A percentile compares a stretch with the other conserved stretches of the same genome.
Evolutionary conservation across 2,113 vertebrate genomes (phyloP).

Genomic region (Psophia crepitans): DNA sequence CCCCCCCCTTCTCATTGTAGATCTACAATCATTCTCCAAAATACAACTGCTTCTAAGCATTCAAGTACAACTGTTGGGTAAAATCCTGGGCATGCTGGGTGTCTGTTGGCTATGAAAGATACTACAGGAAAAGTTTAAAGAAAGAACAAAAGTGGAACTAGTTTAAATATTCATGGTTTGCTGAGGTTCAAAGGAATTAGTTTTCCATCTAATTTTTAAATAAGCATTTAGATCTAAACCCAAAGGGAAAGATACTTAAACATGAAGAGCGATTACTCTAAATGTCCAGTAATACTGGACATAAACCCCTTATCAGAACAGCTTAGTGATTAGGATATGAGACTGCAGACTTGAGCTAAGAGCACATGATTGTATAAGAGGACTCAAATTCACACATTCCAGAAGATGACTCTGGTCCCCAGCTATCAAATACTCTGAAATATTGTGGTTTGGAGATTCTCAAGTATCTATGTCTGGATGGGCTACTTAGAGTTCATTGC

Average conservation of each 20-base stretch:
- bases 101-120: neutral
- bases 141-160: neutral
- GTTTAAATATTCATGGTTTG: neutral
- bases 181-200: neutral
- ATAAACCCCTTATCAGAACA: neutral
- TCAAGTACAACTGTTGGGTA: neutral
- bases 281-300: neutral
- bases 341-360: neutral
- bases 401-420: neutral
- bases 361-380: neutral
- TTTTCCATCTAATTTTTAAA: neutral
- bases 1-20: neutral
- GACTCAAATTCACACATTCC: neutral
- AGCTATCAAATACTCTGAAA: neutral
- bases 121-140: neutral
- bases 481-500: neutral
- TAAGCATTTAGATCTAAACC: neutral
- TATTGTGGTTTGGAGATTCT: neutral
- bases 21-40: neutral
- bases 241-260: neutral
- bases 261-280: neutral
- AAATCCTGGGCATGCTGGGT: neutral
- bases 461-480: too few species aligned
- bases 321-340: neutral
- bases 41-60: neutral